Conservation (phyloP, 1,140 invertebrate genomes). For the Rhynchophorus ferrugineus region DNA sequence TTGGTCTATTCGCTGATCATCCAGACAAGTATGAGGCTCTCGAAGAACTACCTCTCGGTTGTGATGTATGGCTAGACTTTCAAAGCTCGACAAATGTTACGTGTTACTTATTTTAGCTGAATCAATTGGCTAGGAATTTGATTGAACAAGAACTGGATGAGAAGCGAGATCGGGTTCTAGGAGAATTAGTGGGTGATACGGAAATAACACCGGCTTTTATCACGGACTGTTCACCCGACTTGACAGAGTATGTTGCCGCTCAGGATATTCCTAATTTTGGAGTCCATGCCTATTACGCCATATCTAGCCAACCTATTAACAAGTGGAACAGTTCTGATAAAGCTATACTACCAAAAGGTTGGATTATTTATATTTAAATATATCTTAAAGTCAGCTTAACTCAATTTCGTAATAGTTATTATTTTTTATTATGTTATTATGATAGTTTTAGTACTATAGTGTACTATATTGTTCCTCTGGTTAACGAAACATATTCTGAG, state of each 20-base stretch:
- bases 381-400: neutral
- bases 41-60: conserved; percentile 32
- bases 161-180: conserved; percentile 14
- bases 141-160: conserved; percentile 30
- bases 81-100: no score
- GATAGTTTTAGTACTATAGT: neutral
- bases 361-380: conserved; percentile 2
- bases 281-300: conserved; percentile 39
- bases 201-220: conserved; percentile 30
- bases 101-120: conserved; percentile 23
- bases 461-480: no score
- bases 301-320: conserved; percentile 38
- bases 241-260: conserved; percentile 36
- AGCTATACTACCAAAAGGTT: conserved; percentile 34
- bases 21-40: conserved; percentile 30
- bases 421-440: neutral
- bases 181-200: conserved; percentile 20
- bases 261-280: conserved; percentile 42
- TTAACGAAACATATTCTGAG: no score
- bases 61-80: conserved; percentile 33
- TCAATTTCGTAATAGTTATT: no score
- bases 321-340: conserved; percentile 35
- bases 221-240: conserved; percentile 35
- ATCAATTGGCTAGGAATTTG: conserved; percentile 32
- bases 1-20: conserved; percentile 36